A percentile compares a stretch with the other conserved stretches of the same genome.
Conservation (phyloP, 2,888 invertebrate species). For the Athalia cordata region DNA sequence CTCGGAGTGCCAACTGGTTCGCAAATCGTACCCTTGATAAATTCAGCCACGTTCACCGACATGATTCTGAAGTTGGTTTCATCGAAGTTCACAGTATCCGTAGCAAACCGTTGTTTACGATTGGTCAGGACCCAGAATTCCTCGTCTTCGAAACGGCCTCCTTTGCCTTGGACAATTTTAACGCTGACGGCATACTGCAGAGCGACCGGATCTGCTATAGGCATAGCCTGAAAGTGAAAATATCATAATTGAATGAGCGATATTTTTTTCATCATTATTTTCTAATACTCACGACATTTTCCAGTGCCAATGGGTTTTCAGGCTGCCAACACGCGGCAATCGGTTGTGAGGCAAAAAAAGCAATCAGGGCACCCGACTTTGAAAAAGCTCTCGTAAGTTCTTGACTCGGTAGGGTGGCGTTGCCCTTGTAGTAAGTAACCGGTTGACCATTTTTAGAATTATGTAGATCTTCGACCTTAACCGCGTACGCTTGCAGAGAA, state of each 20-base stretch:
- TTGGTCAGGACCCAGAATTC: constrained; percentile 82
- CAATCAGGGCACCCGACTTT: neutral
- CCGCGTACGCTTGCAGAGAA: neutral
- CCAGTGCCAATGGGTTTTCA: neutral
- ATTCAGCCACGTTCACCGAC: constrained; percentile 75
- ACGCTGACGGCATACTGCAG: constrained; percentile 79
- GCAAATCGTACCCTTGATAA: constrained; percentile 76
- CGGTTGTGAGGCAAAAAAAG: neutral
- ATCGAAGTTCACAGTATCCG: constrained; percentile 75
- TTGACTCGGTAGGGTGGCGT: neutral
- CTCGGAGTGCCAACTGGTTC: neutral
- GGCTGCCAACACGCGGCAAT: neutral
- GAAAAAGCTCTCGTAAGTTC: constrained; percentile 1
- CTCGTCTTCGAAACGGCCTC: constrained; percentile 77
- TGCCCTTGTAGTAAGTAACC: constrained; percentile 10
- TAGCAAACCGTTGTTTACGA: constrained; percentile 82
- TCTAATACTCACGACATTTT: neutral
- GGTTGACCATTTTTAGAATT: neutral
- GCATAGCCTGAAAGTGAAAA: neutral
- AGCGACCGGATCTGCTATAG: constrained; percentile 65
- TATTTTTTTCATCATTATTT: neutral
- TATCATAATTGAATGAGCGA: too few relatives aligned
- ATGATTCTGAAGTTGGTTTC: constrained; percentile 82
- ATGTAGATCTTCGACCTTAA: constrained; percentile 6
- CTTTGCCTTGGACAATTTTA: constrained; percentile 66